Conservation (phyloP, 2,888 invertebrate species). For the Drosophila multiciliata region DNA sequence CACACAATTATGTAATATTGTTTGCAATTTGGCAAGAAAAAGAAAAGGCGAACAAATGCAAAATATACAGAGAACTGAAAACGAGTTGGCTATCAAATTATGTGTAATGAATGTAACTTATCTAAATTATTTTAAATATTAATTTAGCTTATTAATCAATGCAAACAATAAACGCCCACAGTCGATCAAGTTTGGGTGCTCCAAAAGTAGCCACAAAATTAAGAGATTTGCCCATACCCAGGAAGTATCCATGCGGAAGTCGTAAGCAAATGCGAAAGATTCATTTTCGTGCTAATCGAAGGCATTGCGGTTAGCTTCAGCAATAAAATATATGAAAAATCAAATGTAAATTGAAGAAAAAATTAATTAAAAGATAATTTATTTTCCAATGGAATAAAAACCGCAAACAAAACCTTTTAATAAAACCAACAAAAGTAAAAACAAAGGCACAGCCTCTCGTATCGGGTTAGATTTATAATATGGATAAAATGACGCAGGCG, state of each 20-base stretch:
- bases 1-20: slow-evolving; percentile 66
- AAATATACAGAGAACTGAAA: slow-evolving; percentile 43
- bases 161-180: slow-evolving; percentile 40
- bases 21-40: slow-evolving; percentile 43
- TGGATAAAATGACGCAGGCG: slow-evolving; percentile 62
- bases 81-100: slow-evolving; percentile 38
- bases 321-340: slow-evolving; percentile 31
- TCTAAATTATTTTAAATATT: slow-evolving; percentile 40
- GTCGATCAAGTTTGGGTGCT: slow-evolving; percentile 60
- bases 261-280: slow-evolving; percentile 36
- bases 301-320: slow-evolving; percentile 42
- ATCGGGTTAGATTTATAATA: slow-evolving; percentile 37
- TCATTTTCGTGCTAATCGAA: slow-evolving; percentile 71
- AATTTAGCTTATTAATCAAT: slow-evolving; percentile 67
- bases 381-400: slow-evolving; percentile 48
- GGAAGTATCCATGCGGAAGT: slow-evolving; percentile 57
- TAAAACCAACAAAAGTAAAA: slow-evolving; percentile 24
- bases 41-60: slow-evolving; percentile 30
- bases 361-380: slow-evolving; percentile 65
- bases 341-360: slow-evolving; percentile 20
- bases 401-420: slow-evolving; percentile 44
- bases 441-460: slow-evolving; percentile 26
- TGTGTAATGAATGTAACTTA: slow-evolving; percentile 50
- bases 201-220: slow-evolving; percentile 47
- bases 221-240: slow-evolving; percentile 55